Evolutionary conservation across 2,888 invertebrate genomes (phyloP), one percentile per base, ranked within the genome.

Genomic region (Taphrorychus bicolor): DNA sequence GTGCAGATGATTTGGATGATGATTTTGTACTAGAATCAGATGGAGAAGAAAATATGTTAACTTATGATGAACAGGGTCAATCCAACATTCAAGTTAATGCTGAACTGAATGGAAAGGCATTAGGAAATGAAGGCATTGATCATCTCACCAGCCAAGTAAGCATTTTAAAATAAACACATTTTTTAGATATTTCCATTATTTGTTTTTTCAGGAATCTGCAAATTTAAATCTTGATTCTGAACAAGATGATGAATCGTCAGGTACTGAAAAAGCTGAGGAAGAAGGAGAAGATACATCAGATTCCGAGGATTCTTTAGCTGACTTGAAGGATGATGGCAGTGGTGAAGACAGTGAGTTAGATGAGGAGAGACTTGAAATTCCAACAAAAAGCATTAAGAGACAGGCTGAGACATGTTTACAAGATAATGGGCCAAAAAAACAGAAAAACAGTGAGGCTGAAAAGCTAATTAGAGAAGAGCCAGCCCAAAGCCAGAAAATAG

Each of bases 1-100:
- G 86, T 68, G 95, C 94, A 0, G 96, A 96, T 83, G 95, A 94
- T 80, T 85, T 96, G 63, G 94, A 95, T 74, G 94, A 94, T 81
- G 91, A 91, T 79, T 91, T 91, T 76, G 86, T 87, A 41, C 80
- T 88, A 69, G 88, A 89, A 58, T 83, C 85, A 16, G 87, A 87
- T 64, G 74, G 78, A 2, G 80, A 81, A 51, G 79, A 79, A 60
- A 79, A 76, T 62, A 58, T 65, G 48, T 74, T 83, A 32, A 76
- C 80, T 41, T 81, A 82, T 70, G 78, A 82, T 72, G 73, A 78
- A 56, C 75, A 78, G 71, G 80, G 80, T 17, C 73, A 77, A 72
- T 72, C 78, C 59, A 77, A 79, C 71, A 80, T 83, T 45, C 80
- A 78, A 64, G 77, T 83, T 60, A 76, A 79, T 57, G 78, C 76